phyloP scores from a whole-genome alignment of 2,797 vertebrate genomes.

The Fringilla coelebs region DNA sequence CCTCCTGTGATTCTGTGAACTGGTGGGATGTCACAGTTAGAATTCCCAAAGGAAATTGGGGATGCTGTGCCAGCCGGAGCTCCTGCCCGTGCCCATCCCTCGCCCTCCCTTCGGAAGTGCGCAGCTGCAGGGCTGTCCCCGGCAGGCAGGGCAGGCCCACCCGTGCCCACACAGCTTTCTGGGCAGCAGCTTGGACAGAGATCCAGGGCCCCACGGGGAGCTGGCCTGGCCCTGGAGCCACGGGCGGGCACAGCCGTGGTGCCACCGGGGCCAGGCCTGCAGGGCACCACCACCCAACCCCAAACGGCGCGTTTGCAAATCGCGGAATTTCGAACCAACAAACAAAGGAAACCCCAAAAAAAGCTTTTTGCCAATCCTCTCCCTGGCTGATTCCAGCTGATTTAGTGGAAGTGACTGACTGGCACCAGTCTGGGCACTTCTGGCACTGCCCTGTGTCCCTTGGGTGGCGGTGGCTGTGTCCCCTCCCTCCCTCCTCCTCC shows the following conservation, averaged over 20 bases:
- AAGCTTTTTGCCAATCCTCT: background rate
- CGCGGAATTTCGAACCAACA: background rate
- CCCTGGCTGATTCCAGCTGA: background rate
- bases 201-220: background rate
- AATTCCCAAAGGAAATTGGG: background rate
- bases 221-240: background rate
- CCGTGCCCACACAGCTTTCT: background rate
- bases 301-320: background rate
- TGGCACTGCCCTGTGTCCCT: background rate
- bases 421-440: background rate
- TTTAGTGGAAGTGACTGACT: background rate
- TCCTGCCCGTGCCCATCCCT: background rate
- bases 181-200: slow-evolving; percentile 15
- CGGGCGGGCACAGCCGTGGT: background rate
- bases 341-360: background rate
- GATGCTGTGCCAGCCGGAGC: background rate
- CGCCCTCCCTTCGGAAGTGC: background rate
- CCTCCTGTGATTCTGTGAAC: background rate
- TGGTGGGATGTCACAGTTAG: background rate
- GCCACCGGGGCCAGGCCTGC: background rate
- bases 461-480: slow-evolving; percentile 2
- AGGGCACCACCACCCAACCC: background rate
- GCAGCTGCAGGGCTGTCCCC: background rate
- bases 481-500: background rate
- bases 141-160: background rate